These are phyloP conservation scores for Xiphophorus hellerii DNA, from an alignment of 2,113 vertebrate genomes.

Conservation along the genomic window DNA sequence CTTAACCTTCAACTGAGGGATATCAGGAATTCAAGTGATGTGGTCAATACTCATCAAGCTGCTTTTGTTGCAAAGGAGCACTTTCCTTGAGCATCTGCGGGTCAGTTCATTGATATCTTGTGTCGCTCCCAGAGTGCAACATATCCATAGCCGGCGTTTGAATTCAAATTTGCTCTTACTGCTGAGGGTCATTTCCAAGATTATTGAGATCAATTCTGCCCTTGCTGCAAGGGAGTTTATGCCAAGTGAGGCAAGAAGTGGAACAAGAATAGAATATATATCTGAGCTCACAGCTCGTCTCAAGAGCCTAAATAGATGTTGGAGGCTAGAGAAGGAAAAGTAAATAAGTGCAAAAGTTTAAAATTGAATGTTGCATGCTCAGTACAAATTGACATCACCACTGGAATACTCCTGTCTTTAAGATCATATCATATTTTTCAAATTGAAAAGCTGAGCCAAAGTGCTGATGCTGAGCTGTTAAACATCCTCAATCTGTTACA, in stretches of 20 bases:
- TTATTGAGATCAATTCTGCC: conserved; percentile 40
- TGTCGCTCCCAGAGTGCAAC: conserved; percentile 19
- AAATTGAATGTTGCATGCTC: conserved; percentile 16
- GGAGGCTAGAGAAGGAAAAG: conserved; percentile 6
- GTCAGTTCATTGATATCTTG: conserved; percentile 34
- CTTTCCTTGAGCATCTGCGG: conserved; percentile 19
- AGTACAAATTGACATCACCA: background rate
- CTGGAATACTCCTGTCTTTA: background rate
- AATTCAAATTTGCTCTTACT: conserved; percentile 37
- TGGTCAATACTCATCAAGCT: conserved; percentile 19
- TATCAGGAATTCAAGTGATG: conserved; percentile 23
- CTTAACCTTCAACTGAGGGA: background rate
- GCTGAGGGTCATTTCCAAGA: conserved; percentile 42
- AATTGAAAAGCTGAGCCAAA: background rate
- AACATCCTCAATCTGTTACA: background rate
- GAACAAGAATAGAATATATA: conserved; percentile 29
- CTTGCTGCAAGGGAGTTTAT: conserved; percentile 38
- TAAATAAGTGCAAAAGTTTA: conserved; percentile 10
- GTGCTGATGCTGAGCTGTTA: background rate
- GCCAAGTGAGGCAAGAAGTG: conserved; percentile 19
- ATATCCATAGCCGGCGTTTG: conserved; percentile 21
- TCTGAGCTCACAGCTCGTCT: background rate
- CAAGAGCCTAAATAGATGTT: conserved; percentile 9
- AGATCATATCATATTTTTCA: background rate
- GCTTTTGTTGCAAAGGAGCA: conserved; percentile 21